A percentile compares a stretch with the other conserved stretches of the same genome.
Evolutionary conservation across 1,140 invertebrate species (phyloP).

Genomic region (Drosophila arawakana): DNA sequence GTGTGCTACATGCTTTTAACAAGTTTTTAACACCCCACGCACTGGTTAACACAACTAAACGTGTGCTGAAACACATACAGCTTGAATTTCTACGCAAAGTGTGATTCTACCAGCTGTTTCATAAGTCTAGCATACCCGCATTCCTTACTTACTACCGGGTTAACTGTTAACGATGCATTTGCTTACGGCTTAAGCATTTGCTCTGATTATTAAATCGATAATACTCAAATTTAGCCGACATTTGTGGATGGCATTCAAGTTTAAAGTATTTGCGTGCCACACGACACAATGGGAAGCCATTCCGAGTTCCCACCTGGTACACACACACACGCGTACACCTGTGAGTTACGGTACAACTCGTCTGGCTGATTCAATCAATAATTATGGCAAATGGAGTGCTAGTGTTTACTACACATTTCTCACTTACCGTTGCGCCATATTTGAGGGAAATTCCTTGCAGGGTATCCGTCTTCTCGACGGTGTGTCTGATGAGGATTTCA

Average conservation of each 20-base stretch:
- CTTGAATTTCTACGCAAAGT: too few relatives aligned
- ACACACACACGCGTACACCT: background rate
- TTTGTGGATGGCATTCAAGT: slow-evolving; percentile 30
- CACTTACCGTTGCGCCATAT: slow-evolving; percentile 95
- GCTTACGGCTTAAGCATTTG: background rate
- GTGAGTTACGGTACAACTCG: background rate
- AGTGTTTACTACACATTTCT: background rate
- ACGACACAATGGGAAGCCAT: slow-evolving; percentile 40
- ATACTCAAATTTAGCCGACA: slow-evolving; percentile 52
- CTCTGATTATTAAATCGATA: slow-evolving; percentile 71
- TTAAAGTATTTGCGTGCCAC: slow-evolving; percentile 32
- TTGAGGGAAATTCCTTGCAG: slow-evolving; percentile 96
- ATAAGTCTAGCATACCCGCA: too few relatives aligned
- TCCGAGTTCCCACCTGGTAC: slow-evolving; percentile 17
- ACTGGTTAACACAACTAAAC: too few relatives aligned
- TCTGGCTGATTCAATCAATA: too few relatives aligned
- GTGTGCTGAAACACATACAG: too few relatives aligned
- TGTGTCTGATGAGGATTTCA: slow-evolving; percentile 92
- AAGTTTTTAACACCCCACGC: too few relatives aligned
- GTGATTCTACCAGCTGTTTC: too few relatives aligned
- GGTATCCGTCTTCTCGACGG: slow-evolving; percentile 92
- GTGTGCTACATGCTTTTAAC: too few relatives aligned
- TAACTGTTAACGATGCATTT: slow-evolving; percentile 3
- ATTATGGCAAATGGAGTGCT: too few relatives aligned
- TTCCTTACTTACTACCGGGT: too few relatives aligned